A percentile compares a stretch with the other conserved stretches of the same genome.
These are phyloP conservation scores for Pelochelys cantorii DNA, from an alignment of 2,797 vertebrate genomes.

Conservation along the genomic window DNA sequence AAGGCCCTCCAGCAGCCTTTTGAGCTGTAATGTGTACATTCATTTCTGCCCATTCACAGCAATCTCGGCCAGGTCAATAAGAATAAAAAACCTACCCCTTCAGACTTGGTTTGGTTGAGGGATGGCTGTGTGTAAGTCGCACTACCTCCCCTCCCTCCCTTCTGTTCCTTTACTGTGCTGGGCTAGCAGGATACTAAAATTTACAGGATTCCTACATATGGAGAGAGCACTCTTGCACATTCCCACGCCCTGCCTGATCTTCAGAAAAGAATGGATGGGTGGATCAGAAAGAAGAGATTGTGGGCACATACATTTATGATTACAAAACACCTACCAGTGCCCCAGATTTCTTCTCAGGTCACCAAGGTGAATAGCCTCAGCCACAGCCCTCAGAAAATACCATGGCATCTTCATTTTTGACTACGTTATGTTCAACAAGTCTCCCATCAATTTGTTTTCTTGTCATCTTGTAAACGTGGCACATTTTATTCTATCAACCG, in stretches of 20 bases:
- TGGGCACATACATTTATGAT: conserved; percentile 61
- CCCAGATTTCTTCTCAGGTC: conserved; percentile 52
- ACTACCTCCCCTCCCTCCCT: neutral
- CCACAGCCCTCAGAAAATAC: conserved; percentile 60
- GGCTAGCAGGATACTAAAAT: conserved; percentile 60
- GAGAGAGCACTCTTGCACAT: neutral
- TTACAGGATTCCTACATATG: conserved; percentile 10
- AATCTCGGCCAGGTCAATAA: neutral
- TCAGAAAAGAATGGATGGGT: conserved; percentile 62
- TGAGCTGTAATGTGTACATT: neutral
- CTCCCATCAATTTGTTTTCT: conserved; percentile 46
- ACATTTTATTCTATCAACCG: conserved; percentile 36
- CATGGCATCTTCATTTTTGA: neutral
- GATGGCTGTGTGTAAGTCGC: neutral
- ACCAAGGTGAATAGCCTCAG: conserved; percentile 61
- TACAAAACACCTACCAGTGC: conserved; percentile 64
- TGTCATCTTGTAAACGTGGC: conserved; percentile 74
- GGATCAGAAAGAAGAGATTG: conserved; percentile 49
- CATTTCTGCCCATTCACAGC: neutral
- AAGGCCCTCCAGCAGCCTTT: neutral
- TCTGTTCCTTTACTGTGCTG: conserved; percentile 24
- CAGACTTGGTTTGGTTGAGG: neutral
- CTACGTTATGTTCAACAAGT: conserved; percentile 43
- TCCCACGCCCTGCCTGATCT: conserved; percentile 56
- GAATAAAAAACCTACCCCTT: neutral